A percentile compares a stretch with the other conserved stretches of the same genome.
Conservation (phyloP, 2,888 invertebrate genomes). For the Acanthococcus lagerstroemiae region DNA sequence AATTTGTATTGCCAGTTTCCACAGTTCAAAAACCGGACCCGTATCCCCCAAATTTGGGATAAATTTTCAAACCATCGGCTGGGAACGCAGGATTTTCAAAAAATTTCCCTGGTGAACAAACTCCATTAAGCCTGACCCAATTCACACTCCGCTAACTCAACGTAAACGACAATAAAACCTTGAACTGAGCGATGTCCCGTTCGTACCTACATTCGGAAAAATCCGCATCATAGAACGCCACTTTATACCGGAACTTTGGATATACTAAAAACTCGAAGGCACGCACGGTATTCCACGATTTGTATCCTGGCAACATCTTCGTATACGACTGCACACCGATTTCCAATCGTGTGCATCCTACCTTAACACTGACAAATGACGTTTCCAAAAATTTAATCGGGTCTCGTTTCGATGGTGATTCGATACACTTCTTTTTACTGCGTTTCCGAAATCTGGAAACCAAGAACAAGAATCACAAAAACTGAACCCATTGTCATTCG, state of each 20-base stretch:
- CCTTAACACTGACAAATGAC: slow-evolving; percentile 88
- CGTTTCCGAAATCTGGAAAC: slow-evolving; percentile 69
- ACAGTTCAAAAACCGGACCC: slow-evolving; percentile 96
- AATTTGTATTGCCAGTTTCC: slow-evolving; percentile 97
- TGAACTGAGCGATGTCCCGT: slow-evolving; percentile 90
- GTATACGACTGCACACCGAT: slow-evolving; percentile 99
- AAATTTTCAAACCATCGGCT: slow-evolving; percentile 94
- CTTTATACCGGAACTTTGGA: slow-evolving; percentile 97
- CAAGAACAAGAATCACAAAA: no score
- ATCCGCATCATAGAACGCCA: slow-evolving; percentile 99
- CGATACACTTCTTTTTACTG: slow-evolving; percentile 92
- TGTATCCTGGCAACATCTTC: slow-evolving; percentile 96
- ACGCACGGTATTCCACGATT: slow-evolving; percentile 80
- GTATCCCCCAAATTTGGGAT: slow-evolving; percentile 95
- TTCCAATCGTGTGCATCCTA: slow-evolving; percentile 93
- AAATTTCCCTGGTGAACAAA: slow-evolving; percentile 73
- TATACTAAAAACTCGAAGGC: slow-evolving; percentile 93
- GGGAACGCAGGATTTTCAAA: slow-evolving; percentile 94
- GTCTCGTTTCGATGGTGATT: slow-evolving; percentile 98
- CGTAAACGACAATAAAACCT: slow-evolving; percentile 52
- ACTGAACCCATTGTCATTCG: no score
- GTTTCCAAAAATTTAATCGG: slow-evolving; percentile 94
- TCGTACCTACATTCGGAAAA: slow-evolving; percentile 95
- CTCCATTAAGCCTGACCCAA: no score
- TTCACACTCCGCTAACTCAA: no score